These are phyloP conservation scores for Stigmatopora argus DNA, from an alignment of 2,113 vertebrate genomes.

Conservation along the genomic window DNA sequence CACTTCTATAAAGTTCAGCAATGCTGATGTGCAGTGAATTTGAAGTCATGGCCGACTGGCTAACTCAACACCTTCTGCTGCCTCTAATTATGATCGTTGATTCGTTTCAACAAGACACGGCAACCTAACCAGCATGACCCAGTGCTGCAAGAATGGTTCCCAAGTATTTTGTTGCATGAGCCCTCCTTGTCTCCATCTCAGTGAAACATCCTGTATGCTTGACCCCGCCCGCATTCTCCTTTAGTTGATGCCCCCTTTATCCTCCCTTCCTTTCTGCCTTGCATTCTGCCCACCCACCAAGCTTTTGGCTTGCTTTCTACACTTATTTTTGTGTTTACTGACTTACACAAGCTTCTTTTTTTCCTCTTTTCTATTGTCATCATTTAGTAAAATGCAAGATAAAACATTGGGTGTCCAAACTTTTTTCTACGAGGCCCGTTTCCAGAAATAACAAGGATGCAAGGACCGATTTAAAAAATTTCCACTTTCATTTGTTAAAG, in stretches of 20 bases:
- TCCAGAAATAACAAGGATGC: no score
- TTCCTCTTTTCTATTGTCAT: no score
- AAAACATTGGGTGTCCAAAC: no score
- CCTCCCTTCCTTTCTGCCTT: neutral
- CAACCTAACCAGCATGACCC: neutral
- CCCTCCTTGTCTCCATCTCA: neutral
- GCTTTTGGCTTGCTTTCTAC: neutral
- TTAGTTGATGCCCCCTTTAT: neutral
- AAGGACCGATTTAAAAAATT: no score
- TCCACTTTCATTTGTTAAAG: no score
- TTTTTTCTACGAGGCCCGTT: no score
- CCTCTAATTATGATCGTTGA: neutral
- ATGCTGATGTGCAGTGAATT: neutral
- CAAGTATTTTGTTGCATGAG: neutral
- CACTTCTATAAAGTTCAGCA: neutral
- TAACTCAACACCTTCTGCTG: neutral
- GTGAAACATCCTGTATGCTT: neutral
- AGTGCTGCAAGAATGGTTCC: neutral
- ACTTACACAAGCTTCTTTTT: neutral
- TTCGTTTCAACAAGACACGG: neutral
- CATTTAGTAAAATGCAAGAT: no score
- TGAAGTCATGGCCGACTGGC: no score
- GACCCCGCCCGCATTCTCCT: neutral
- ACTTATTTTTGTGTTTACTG: neutral
- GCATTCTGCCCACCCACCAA: neutral